phyloP scores from a whole-genome alignment of 2,113 vertebrate species.

The Rhinoptilus africanus region DNA sequence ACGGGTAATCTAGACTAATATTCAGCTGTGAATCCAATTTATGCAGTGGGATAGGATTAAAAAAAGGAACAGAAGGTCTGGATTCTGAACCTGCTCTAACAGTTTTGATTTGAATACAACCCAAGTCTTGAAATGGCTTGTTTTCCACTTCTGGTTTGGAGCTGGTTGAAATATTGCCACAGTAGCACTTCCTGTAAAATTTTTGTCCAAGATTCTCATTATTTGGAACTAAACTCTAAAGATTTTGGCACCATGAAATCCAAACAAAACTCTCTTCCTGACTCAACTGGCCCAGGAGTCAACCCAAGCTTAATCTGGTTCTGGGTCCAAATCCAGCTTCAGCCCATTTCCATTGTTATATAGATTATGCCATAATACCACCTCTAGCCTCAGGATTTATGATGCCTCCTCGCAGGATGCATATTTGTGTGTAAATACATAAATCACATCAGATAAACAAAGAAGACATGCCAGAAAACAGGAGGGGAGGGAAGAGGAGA shows the following conservation, averaged over 20 bases:
- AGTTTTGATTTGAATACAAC: conserved; percentile 59
- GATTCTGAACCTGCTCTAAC: conserved; percentile 61
- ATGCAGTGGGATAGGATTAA: conserved; percentile 57
- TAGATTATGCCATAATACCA: conserved; percentile 31
- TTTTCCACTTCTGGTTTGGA: conserved; percentile 69
- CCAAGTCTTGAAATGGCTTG: conserved; percentile 64
- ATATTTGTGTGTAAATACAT: conserved; percentile 67
- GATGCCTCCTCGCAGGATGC: conserved; percentile 43
- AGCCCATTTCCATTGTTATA: conserved; percentile 32
- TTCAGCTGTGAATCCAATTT: conserved; percentile 59
- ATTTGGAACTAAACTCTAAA: conserved; percentile 59
- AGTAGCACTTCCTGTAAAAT: conserved; percentile 51
- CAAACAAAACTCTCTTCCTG: conserved; percentile 53
- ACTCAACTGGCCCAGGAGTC: conserved; percentile 53
- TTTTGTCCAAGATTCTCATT: conserved; percentile 66
- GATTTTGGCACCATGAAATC: conserved; percentile 52
- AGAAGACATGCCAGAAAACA: conserved; percentile 60
- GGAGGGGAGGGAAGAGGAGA: conserved; percentile 51
- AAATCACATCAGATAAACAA: conserved; percentile 74
- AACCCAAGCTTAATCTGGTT: conserved; percentile 41
- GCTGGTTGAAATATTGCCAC: conserved; percentile 67
- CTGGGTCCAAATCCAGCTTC: conserved; percentile 53
- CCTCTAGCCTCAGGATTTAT: conserved; percentile 60
- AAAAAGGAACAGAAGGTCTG: conserved; percentile 62
- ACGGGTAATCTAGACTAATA: conserved; percentile 33